Conservation (phyloP, 23 tunicate genomes). For the Ciona savignyi region DNA sequence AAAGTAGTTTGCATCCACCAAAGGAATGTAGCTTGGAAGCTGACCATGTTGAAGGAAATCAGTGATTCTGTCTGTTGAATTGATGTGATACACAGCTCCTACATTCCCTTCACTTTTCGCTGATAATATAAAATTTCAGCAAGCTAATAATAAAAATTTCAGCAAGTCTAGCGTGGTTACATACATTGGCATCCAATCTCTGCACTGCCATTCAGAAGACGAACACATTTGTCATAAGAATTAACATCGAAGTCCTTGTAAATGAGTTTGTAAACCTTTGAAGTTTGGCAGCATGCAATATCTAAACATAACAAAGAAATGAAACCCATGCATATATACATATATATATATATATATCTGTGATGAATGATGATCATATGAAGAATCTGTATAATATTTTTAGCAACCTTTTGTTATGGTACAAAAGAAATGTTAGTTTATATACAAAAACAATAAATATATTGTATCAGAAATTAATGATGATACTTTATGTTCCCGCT, state of each 20-base stretch:
- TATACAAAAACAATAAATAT: no score
- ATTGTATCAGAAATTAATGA: no score
- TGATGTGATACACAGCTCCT: conserved; percentile 41
- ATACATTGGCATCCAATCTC: conserved; percentile 89
- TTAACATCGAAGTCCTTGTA: conserved; percentile 39
- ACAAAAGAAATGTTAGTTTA: no score
- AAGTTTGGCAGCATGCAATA: conserved; percentile 17
- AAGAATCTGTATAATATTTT: no score
- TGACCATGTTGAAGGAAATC: neutral
- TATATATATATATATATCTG: no score
- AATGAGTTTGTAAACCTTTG: conserved; percentile 49
- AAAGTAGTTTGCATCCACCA: conserved; percentile 34
- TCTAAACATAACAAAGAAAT: neutral
- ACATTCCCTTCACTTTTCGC: conserved; percentile 50
- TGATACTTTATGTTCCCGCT: no score
- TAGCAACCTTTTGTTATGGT: no score
- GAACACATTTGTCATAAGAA: conserved; percentile 62
- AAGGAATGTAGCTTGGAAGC: conserved; percentile 17
- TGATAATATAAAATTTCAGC: neutral
- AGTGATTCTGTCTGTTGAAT: conserved; percentile 5
- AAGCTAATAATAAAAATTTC: neutral
- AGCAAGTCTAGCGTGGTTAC: no score
- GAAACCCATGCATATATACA: no score
- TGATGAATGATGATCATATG: no score
- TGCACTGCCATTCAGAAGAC: conserved; percentile 64